Base-by-base conservation (phyloP, 35 echinoderm and acorn worm genomes). In the Heliocidaris tuberculata region DNA sequence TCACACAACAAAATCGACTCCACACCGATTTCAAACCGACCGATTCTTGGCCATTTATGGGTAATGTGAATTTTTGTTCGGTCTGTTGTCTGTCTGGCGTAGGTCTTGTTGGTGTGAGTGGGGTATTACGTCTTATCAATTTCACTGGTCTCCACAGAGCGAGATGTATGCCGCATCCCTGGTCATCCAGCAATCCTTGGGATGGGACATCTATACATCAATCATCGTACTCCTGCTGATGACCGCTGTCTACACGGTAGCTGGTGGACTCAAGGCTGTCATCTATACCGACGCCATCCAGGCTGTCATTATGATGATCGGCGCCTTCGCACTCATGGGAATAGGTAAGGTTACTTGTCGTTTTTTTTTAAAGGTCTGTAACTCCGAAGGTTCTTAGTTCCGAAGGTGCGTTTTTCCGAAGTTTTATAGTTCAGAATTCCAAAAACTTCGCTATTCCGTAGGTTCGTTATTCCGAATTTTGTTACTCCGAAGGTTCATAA, bases 251-350 rank as follows among this genome's bases (percentile, higher is more conserved):
- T 99, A 99, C 85, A 99, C 98, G 3, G 95, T 99, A 86, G 98
- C 97, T 59, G 98, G 98, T 27, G 98, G 98, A 50, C 86, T 99
- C 47, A 99, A 93, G 19, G 98, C 98, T 0, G 98, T 99, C 47
- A 99, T 99, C 10, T 97, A 99, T 59, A 99, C 98, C 32, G 98
- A 99, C 47, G 98, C 98, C 56, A 88, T 99, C 86, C 98, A 99
- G 52, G 94, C 96, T 2, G 86, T 99, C 94, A 94, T 99, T 48
- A 99, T 99, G 93, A 59, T 99, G 27, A 90, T 95, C 59, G 97
- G 98, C 17, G 98, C 96, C 13, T 47, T 99, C 59, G 94, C 96
- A 31, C 85, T 97, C 13, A 95, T 94, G 54, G 95, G 94, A 93
- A 85, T 99, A 65, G 95, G 98, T 99, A 95, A 94, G 35, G 35